These are phyloP conservation scores for Rhinoraja longicauda DNA, from an alignment of 2,797 vertebrate genomes.

Conservation along the genomic window DNA sequence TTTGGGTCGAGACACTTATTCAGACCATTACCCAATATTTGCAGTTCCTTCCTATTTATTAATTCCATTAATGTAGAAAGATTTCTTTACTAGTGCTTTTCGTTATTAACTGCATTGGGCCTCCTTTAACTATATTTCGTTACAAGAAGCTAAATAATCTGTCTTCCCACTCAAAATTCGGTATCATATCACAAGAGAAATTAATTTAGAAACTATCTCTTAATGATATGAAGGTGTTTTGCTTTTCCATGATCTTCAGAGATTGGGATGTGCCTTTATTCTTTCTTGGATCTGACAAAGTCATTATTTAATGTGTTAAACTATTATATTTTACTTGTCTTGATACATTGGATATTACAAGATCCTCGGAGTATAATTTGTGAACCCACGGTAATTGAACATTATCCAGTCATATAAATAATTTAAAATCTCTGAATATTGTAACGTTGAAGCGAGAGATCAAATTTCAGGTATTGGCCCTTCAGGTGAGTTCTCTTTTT, in stretches of 20 bases:
- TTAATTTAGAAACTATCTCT: not conserved
- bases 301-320: not conserved
- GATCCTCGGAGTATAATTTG: not conserved
- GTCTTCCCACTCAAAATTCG: not conserved
- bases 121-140: not conserved
- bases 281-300: not conserved
- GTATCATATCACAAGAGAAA: not conserved
- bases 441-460: not conserved
- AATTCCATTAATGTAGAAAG: not conserved
- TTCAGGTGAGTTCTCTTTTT: not conserved
- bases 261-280: not conserved
- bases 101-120: not conserved
- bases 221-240: not conserved
- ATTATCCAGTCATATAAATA: not conserved
- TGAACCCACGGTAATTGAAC: not conserved
- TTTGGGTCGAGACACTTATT: too few relatives aligned
- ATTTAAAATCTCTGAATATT: not conserved
- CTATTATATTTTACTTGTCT: not conserved
- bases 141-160: not conserved
- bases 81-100: not conserved
- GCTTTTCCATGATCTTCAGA: not conserved
- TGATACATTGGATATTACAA: not conserved
- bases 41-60: not conserved
- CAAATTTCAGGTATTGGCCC: not conserved
- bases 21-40: too few relatives aligned